These are phyloP conservation scores for Esox lucius DNA, from an alignment of 2,797 vertebrate genomes.

Conservation along the genomic window DNA sequence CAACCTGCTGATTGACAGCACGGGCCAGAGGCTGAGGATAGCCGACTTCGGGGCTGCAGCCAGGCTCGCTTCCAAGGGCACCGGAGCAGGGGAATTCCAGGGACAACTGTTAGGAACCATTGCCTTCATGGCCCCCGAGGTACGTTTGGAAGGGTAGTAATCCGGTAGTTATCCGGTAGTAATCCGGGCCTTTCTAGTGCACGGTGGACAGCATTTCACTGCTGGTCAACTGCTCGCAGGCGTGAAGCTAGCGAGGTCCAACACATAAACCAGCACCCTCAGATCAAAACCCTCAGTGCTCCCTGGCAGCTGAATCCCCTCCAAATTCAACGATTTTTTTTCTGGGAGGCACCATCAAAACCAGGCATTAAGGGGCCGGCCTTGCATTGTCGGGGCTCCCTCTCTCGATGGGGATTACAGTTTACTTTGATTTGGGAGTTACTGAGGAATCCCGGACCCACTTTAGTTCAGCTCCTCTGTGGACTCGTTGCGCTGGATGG, in stretches of 20 bases:
- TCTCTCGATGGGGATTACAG: not conserved
- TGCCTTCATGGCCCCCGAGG: slow-evolving; percentile 92
- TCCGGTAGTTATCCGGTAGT: no score
- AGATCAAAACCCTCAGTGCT: not conserved
- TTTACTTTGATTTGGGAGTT: not conserved
- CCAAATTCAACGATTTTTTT: not conserved
- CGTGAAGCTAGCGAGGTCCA: not conserved
- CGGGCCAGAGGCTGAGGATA: slow-evolving; percentile 86
- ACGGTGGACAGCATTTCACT: not conserved
- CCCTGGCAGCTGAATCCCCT: no score
- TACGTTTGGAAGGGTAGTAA: slow-evolving; percentile 42
- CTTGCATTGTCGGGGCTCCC: not conserved
- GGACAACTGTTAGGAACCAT: slow-evolving; percentile 89
- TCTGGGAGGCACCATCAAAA: not conserved
- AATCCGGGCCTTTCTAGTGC: not conserved
- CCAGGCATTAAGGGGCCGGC: not conserved
- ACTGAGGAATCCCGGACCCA: not conserved
- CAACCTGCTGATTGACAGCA: slow-evolving; percentile 91
- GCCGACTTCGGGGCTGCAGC: slow-evolving; percentile 90
- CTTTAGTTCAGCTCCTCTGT: not conserved
- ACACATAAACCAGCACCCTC: not conserved
- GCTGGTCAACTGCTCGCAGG: not conserved
- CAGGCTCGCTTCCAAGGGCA: slow-evolving; percentile 88
- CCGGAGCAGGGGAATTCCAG: slow-evolving; percentile 89
- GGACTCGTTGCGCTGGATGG: not conserved